phyloP scores from a whole-genome alignment of 2,797 vertebrate species.

The Potorous gilbertii region DNA sequence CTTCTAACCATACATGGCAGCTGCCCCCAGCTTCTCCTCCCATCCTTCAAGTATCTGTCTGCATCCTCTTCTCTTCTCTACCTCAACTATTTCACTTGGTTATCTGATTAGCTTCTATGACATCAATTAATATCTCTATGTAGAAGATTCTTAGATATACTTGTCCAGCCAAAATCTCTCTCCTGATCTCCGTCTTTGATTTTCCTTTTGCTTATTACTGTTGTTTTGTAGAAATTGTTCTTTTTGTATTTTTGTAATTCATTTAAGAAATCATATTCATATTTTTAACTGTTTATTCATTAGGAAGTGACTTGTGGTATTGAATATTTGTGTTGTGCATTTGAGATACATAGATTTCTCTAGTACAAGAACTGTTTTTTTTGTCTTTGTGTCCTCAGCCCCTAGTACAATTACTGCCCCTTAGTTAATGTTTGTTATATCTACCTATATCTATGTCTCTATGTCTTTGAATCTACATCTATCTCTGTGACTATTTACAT shows the following conservation, averaged over 20 bases:
- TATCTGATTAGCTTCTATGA: too few relatives aligned
- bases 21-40: too few relatives aligned
- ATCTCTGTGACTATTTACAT: neutral
- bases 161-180: too few relatives aligned
- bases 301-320: neutral
- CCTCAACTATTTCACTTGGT: too few relatives aligned
- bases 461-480: neutral
- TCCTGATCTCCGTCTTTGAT: neutral
- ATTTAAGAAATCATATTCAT: neutral
- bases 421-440: neutral
- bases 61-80: too few relatives aligned
- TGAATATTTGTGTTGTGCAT: neutral
- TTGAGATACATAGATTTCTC: neutral
- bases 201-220: neutral
- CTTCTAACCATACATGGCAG: too few relatives aligned
- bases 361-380: neutral
- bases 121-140: too few relatives aligned
- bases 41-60: too few relatives aligned
- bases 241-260: neutral
- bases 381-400: too few relatives aligned
- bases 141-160: too few relatives aligned
- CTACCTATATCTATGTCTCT: neutral
- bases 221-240: neutral
- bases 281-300: neutral
- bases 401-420: too few relatives aligned